phyloP scores from a whole-genome alignment of 2,797 vertebrate species.

The Cynopterus sphinx region DNA sequence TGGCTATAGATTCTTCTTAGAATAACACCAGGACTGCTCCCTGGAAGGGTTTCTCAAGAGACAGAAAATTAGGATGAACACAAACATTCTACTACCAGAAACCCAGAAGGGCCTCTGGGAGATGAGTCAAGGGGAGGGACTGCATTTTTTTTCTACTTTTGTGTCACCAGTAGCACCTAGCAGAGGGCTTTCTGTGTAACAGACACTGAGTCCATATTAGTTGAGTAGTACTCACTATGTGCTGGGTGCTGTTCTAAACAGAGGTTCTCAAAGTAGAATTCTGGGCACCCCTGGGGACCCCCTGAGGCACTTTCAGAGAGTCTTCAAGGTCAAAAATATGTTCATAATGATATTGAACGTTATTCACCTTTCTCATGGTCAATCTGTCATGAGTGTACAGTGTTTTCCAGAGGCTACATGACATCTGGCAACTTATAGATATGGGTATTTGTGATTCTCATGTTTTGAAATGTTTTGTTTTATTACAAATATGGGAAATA shows the following conservation, averaged over 20 bases:
- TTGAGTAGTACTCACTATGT: neutral
- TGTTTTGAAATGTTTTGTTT: neutral
- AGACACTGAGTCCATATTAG: neutral
- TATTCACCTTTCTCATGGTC: neutral
- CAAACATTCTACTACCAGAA: neutral
- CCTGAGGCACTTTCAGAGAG: neutral
- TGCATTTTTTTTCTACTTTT: neutral
- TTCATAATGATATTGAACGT: neutral
- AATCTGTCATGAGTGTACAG: neutral
- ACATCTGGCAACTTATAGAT: neutral
- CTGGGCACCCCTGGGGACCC: neutral
- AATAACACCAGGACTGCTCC: neutral
- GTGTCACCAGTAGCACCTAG: neutral
- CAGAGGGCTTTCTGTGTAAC: neutral
- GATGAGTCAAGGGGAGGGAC: neutral
- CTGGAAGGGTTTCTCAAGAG: neutral
- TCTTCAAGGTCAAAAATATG: neutral
- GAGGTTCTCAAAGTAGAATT: neutral
- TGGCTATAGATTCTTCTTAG: neutral
- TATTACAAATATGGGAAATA: constrained; percentile 12
- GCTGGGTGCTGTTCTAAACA: neutral
- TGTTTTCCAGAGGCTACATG: neutral
- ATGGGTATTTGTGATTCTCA: neutral
- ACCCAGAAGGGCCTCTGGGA: neutral
- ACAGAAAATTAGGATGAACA: neutral